Evolutionary conservation across 2,797 vertebrate species (phyloP), one percentile per base, ranked within the genome.

Genomic region (Danio kyathit): DNA sequence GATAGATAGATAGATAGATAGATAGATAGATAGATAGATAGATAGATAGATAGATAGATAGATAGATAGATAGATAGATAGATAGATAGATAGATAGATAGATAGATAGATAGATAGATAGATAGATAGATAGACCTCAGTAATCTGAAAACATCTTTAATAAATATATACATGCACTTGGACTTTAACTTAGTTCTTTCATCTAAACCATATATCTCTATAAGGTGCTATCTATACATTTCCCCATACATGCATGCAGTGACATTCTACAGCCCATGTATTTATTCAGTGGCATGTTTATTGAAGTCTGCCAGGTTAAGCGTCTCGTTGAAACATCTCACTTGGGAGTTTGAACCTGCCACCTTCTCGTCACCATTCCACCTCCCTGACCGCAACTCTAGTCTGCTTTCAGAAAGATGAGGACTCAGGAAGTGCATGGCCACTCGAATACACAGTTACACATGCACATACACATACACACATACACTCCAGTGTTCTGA

Each of bases 271-370:
- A 90, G 90, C 90, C 89, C 88, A 83, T 92, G 88, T 93, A 91
- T 94, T 94, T 94, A 94, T 94, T 94, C 93, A 91, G 91, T 87
- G 81, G 87, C 88, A 89, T 92, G 92, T 91, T 93, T 91, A 93
- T 90, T 86, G 91, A 90, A 90, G 91, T 89, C 90, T 90, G 88
- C 87, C 90, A 89, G 93, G 93, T 94, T 94, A 95, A 95, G 92
- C 93, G 92, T 91, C 88, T 90, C 88, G 90, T 91, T 90, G 88
- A 78, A 82, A 90, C 91, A 90, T 93, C 90, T 92, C 92, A 90
- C 92, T 91, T 90, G 84, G 91, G 91, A 93, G 93, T 92, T 91
- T 93, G 90, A 94, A 94, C 92, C 90, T 87, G 86, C 86, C 90
- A 92, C 91, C 92, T 89, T 93, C 89, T 92, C 88, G 90, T 92